Evolutionary conservation across 1,140 invertebrate species (phyloP), one percentile per base, ranked within the genome.

Genomic region (Parasteatoda tepidariorum): DNA sequence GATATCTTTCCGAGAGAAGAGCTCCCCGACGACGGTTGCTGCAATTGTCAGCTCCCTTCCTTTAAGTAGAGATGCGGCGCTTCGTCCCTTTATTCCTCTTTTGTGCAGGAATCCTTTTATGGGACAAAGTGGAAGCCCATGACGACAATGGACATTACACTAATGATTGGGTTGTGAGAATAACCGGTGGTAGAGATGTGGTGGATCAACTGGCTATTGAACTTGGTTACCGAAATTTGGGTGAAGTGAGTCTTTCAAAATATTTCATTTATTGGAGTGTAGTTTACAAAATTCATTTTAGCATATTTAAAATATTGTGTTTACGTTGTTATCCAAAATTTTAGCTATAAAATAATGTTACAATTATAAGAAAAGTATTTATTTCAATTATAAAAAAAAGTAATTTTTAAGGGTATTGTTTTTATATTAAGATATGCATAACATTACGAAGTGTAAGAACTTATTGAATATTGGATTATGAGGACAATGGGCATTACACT

Each of bases 141-240:
- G 83, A 84, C 33, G 24, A 18, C n/a, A 85, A 86, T 82, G 55
- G 83, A 9, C 86, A 87, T 59, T 92, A 89, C 82, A 87, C 88
- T 28, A 91, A 92, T 68, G 91, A 92, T 87, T 92, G 91, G 92
- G 89, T 92, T 18, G 90, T 92, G 7, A 87, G 90, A 84, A 86
- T 92, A 31, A 86, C 88, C 28, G 91, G 90, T 22, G 91, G 91
- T 41, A 84, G 86, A 6, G 86, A 89, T 75, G 87, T 89, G 15
- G 91, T 91, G 0, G 86, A 90, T 5, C 85, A 89, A 18, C 73
- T 92, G 41, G 91, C 91, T 4, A 73, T 88, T 15, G 88, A 90
- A 74, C 85, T 91, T 26, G 90, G 91, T 75, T 92, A 91, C 86
- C 87, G 88, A 38, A 91, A 90, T 73, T 87, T 89, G 22, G 91